A percentile compares a stretch with the other conserved stretches of the same genome.
phyloP scores from a whole-genome alignment of 2,888 invertebrate genomes.

The Leptopterna dolabrata region DNA sequence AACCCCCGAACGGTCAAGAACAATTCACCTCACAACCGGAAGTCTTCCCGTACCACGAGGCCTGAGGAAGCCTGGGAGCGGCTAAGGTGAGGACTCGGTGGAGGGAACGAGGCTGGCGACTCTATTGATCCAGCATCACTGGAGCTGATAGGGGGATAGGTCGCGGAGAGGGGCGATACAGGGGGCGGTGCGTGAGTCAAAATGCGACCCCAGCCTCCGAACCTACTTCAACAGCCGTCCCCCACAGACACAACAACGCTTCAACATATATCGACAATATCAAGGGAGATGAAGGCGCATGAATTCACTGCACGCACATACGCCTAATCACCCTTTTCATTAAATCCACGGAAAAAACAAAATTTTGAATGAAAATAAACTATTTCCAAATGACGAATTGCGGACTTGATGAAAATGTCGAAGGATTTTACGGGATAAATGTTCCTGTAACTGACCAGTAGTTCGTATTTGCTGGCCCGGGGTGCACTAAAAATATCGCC shows the following conservation, averaged over 20 bases:
- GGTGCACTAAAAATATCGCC: neutral
- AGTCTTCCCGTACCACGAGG: neutral
- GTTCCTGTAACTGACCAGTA: neutral
- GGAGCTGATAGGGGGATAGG: constrained; percentile 8
- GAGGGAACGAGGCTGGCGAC: too few species aligned
- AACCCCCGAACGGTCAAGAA: too few species aligned
- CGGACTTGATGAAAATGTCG: neutral
- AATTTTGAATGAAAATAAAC: neutral
- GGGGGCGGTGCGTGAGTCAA: neutral
- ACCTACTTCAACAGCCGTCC: too few species aligned
- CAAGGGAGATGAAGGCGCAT: too few species aligned
- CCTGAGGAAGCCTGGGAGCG: neutral
- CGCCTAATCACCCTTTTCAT: neutral
- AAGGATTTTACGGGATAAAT: neutral
- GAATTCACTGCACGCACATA: too few species aligned
- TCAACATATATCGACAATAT: too few species aligned
- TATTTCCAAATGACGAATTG: neutral
- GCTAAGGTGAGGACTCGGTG: neutral
- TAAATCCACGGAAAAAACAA: neutral
- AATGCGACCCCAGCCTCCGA: neutral
- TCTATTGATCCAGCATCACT: constrained; percentile 28
- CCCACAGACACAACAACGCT: neutral
- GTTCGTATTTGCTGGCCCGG: neutral
- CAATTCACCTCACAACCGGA: too few species aligned
- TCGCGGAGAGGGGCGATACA: neutral